phyloP scores from a whole-genome alignment of 53 echinoderm and acorn worm genomes.

The Echinarachnius parma region DNA sequence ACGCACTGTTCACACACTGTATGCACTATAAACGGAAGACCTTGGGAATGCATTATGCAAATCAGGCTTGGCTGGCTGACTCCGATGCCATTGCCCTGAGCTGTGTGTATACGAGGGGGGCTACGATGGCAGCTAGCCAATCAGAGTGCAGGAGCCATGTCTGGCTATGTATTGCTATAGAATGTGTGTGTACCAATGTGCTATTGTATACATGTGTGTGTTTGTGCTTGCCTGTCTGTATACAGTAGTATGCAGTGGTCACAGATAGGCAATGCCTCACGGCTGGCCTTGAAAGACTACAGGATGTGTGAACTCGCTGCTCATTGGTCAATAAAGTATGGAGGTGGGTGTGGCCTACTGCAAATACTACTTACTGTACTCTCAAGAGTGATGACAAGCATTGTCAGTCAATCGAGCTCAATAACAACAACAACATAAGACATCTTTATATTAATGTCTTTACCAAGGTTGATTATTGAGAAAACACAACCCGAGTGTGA shows the following conservation, averaged over 20 bases:
- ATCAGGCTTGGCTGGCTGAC: constrained; percentile 24
- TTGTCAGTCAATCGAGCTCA: constrained; percentile 35
- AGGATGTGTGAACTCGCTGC: constrained; percentile 36
- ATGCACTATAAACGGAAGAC: neutral
- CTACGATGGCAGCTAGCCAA: constrained; percentile 25
- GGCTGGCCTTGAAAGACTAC: constrained; percentile 42
- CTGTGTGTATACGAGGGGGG: constrained; percentile 30
- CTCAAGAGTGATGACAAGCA: constrained; percentile 11
- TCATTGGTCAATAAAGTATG: constrained; percentile 53
- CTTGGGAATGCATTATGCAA: constrained; percentile 34
- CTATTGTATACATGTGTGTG: neutral
- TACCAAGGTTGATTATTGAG: constrained; percentile 8
- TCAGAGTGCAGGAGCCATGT: constrained; percentile 26
- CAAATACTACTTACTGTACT: neutral
- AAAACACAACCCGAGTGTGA: too few species aligned
- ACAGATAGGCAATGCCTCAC: constrained; percentile 39
- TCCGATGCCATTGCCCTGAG: constrained; percentile 49
- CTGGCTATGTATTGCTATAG: constrained; percentile 40
- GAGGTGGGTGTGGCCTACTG: constrained; percentile 14
- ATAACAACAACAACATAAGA: too few species aligned
- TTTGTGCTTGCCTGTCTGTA: neutral
- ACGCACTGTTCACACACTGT: constrained; percentile 14
- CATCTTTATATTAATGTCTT: too few species aligned
- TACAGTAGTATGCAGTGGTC: constrained; percentile 28
- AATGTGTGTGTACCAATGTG: too few species aligned